These are phyloP conservation scores for Pinna nobilis DNA, from an alignment of 1,140 invertebrate genomes.

Conservation along the genomic window DNA sequence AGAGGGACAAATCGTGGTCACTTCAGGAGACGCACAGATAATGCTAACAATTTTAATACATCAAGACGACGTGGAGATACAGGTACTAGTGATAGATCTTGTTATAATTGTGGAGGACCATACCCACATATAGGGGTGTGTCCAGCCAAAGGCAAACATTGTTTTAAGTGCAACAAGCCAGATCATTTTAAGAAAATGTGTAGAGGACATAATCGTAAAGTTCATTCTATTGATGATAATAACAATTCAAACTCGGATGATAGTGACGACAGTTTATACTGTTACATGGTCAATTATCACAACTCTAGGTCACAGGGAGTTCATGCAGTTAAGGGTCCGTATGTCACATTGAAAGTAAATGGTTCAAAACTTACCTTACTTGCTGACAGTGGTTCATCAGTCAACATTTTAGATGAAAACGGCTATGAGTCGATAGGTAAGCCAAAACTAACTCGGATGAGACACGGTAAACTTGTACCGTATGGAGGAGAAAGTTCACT, in stretches of 20 bases:
- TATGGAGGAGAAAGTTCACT: slow-evolving; percentile 22
- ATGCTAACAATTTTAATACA: too few relatives aligned
- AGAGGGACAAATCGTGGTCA: neutral
- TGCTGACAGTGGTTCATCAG: slow-evolving; percentile 18
- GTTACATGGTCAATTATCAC: slow-evolving; percentile 4
- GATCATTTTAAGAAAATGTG: slow-evolving; percentile 3
- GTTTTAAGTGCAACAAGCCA: neutral
- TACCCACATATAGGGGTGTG: slow-evolving; percentile 1
- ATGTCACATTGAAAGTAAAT: neutral
- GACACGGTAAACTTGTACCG: slow-evolving; percentile 5
- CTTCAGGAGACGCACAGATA: neutral
- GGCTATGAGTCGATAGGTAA: slow-evolving; percentile 1
- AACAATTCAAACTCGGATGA: neutral
- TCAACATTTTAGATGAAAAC: slow-evolving; percentile 10
- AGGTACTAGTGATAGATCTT: neutral
- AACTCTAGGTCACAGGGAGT: neutral
- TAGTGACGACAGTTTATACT: slow-evolving; percentile 8
- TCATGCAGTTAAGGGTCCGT: slow-evolving; percentile 3
- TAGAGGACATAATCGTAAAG: neutral
- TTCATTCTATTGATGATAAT: neutral
- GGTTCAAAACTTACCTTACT: neutral
- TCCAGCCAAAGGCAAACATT: slow-evolving; percentile 5
- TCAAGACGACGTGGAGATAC: neutral
- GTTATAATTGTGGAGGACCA: slow-evolving; percentile 12
- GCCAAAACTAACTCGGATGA: neutral